phyloP scores from a whole-genome alignment of 2,113 vertebrate genomes.

The Sturnus vulgaris region DNA sequence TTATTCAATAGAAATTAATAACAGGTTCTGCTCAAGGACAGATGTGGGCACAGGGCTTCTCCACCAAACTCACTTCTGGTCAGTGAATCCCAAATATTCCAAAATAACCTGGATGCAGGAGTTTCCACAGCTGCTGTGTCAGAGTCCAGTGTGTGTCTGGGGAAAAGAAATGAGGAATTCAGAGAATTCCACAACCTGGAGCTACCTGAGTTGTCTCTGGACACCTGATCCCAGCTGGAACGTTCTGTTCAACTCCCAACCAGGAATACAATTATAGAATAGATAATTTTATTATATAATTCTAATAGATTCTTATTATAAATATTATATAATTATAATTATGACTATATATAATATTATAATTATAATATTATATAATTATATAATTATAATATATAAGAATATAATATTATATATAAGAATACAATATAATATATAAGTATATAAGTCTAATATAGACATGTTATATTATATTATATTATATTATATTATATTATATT shows the following conservation, averaged over 20 bases:
- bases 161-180: not conserved
- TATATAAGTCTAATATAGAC: too few species aligned
- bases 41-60: not conserved
- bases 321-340: too few species aligned
- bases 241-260: not conserved
- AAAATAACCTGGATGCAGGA: not conserved
- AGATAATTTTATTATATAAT: too few species aligned
- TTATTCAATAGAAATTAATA: not conserved
- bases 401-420: too few species aligned
- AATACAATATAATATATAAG: too few species aligned
- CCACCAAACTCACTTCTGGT: rapidly evolving
- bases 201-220: not conserved
- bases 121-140: not conserved
- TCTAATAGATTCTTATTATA: too few species aligned
- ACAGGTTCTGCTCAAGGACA: not conserved
- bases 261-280: too few species aligned
- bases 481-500: too few species aligned
- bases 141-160: not conserved
- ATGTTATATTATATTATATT: too few species aligned
- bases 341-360: too few species aligned
- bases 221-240: not conserved
- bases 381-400: too few species aligned
- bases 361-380: too few species aligned
- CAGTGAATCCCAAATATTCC: not conserved
- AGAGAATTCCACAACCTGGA: not conserved